These are phyloP conservation scores for Pristionchus entomophagus DNA, from an alignment of 2,888 invertebrate genomes.

Conservation along the genomic window DNA sequence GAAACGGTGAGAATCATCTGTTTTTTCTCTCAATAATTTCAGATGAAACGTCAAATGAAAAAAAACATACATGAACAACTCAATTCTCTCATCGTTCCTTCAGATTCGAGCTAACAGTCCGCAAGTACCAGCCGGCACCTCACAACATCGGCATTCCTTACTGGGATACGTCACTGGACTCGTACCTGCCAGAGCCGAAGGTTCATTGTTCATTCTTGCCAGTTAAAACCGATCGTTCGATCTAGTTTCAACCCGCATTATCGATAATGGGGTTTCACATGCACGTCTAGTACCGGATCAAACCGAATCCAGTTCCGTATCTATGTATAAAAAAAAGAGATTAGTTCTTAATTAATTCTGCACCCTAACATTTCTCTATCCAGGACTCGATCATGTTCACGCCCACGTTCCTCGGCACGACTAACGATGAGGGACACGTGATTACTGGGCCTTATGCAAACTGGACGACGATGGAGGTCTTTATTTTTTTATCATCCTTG, in stretches of 20 bases:
- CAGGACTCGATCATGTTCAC: conserved; percentile 76
- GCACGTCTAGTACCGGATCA: too few species aligned
- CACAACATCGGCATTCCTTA: conserved; percentile 75
- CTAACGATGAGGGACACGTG: conserved; percentile 74
- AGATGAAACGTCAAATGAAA: too few species aligned
- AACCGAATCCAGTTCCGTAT: too few species aligned
- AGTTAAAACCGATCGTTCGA: too few species aligned
- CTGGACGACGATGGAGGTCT: conserved; percentile 75
- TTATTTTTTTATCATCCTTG: too few species aligned
- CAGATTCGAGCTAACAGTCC: conserved; percentile 67
- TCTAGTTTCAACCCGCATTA: too few species aligned
- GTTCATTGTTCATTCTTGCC: not conserved
- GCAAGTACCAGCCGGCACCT: conserved; percentile 65
- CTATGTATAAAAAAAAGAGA: too few species aligned
- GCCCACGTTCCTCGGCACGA: conserved; percentile 73
- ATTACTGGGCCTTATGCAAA: conserved; percentile 75
- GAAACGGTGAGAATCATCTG: conserved; percentile 56
- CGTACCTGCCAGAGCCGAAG: conserved; percentile 73
- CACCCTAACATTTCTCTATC: too few species aligned
- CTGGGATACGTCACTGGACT: conserved; percentile 77
- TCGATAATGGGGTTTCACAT: too few species aligned
- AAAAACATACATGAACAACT: too few species aligned
- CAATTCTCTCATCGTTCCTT: not conserved
- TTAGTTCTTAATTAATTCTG: too few species aligned
- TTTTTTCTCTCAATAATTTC: too few species aligned